Evolutionary conservation across 23 tunicate genomes (phyloP).

Genomic region (Aplidium turbinatum): DNA sequence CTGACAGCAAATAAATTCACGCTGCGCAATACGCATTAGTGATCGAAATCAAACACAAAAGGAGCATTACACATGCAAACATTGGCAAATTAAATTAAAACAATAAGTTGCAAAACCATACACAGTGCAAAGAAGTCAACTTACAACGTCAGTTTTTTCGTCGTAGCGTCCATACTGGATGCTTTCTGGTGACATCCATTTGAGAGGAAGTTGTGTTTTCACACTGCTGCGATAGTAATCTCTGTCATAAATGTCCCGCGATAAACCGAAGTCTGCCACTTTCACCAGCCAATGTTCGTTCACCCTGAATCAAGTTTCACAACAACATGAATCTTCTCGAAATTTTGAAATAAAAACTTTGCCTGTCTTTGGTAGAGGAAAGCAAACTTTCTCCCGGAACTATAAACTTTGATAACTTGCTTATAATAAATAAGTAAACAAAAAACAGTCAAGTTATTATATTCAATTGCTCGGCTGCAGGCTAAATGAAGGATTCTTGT

Average conservation of each 20-base stretch:
- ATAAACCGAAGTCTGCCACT: conserved; percentile 95
- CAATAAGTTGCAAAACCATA: not conserved
- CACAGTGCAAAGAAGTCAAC: conserved; percentile 11
- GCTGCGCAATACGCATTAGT: too few relatives aligned
- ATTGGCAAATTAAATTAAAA: not conserved
- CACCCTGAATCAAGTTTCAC: conserved; percentile 52
- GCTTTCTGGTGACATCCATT: conserved; percentile 99
- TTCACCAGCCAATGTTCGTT: conserved; percentile 55
- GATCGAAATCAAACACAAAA: too few relatives aligned
- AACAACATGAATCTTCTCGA: not conserved
- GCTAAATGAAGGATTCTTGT: too few relatives aligned
- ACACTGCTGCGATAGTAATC: conserved; percentile 87
- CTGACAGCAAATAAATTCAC: too few relatives aligned
- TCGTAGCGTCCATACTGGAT: conserved; percentile 81
- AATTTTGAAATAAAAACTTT: not conserved
- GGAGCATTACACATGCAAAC: not conserved
- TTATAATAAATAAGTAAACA: too few relatives aligned
- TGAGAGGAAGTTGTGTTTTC: conserved; percentile 93
- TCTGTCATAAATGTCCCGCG: conserved; percentile 86
- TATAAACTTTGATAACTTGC: not conserved
- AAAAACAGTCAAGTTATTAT: too few relatives aligned
- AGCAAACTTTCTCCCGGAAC: not conserved
- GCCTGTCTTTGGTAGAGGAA: not conserved
- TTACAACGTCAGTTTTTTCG: conserved; percentile 94
- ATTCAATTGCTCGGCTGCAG: too few relatives aligned